Conservation (phyloP, 2,888 invertebrate genomes). For the Mechanitis messenoides region DNA sequence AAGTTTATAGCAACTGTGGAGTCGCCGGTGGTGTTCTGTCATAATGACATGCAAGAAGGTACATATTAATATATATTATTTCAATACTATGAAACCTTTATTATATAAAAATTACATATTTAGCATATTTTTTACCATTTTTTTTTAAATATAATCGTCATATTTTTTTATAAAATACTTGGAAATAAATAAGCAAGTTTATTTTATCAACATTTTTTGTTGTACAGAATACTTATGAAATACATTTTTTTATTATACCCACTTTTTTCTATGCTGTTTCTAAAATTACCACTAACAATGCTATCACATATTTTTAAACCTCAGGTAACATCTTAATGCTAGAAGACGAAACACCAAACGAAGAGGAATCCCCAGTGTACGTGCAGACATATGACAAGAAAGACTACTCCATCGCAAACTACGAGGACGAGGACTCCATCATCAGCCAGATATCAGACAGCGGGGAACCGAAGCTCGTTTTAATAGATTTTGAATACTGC, state of each 20-base stretch:
- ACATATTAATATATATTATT: background rate
- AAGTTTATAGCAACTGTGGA: constrained; percentile 74
- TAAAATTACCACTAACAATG: no score
- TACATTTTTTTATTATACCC: background rate
- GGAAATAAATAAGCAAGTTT: no score
- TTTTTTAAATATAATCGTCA: no score
- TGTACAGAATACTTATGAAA: no score
- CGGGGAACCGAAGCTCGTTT: constrained; percentile 80
- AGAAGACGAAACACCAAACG: constrained; percentile 46
- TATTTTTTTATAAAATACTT: no score
- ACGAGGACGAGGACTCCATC: constrained; percentile 42
- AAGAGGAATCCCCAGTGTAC: constrained; percentile 43
- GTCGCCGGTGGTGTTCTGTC: constrained; percentile 94
- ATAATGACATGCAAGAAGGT: constrained; percentile 97
- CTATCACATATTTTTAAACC: no score
- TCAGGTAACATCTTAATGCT: constrained; percentile 75
- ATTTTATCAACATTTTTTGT: no score
- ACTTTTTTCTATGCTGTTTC: constrained; percentile 7
- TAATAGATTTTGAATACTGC: constrained; percentile 97
- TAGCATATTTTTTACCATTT: no score
- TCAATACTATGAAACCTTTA: background rate
- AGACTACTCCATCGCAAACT: constrained; percentile 39
- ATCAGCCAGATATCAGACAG: constrained; percentile 54
- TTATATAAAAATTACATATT: no score
- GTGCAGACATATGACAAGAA: constrained; percentile 38